A percentile compares a stretch with the other conserved stretches of the same genome.
These are phyloP conservation scores for Chaenodraco wilsoni DNA, from an alignment of 2,797 vertebrate species.

Conservation along the genomic window DNA sequence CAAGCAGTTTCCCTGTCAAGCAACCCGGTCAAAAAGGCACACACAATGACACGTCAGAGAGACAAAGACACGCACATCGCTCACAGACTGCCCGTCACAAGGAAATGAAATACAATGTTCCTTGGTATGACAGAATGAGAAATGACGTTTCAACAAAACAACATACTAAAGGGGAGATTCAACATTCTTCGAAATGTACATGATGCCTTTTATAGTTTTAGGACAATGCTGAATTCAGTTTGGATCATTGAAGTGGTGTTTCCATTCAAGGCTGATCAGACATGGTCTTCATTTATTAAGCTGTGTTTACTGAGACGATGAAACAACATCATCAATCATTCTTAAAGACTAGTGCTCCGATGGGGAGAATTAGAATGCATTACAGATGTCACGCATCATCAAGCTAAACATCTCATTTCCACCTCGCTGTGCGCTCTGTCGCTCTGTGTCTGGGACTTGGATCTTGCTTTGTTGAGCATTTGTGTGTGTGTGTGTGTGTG, in stretches of 20 bases:
- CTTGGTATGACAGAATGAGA: conserved; percentile 11
- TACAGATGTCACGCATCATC: conserved; percentile 84
- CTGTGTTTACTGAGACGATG: conserved; percentile 81
- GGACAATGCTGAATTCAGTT: conserved; percentile 54
- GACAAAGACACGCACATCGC: not conserved
- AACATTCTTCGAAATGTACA: conserved; percentile 21
- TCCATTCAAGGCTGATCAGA: conserved; percentile 70
- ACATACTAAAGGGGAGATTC: conserved; percentile 3
- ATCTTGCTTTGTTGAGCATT: conserved; percentile 54
- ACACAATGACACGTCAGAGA: conserved; percentile 31
- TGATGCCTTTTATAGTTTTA: conserved; percentile 41
- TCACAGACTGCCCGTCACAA: conserved; percentile 1
- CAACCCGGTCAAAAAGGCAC: conserved; percentile 40
- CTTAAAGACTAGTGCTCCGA: conserved; percentile 82
- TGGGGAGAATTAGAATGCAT: conserved; percentile 84
- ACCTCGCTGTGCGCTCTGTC: conserved; percentile 75
- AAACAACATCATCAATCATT: conserved; percentile 84
- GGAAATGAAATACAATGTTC: conserved; percentile 7
- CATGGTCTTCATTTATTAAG: conserved; percentile 79
- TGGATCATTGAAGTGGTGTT: conserved; percentile 51
- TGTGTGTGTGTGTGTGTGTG: conserved; percentile 23
- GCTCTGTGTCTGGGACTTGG: conserved; percentile 71
- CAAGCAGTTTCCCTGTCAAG: conserved; percentile 55
- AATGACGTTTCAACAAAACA: not conserved
- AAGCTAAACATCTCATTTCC: conserved; percentile 84